phyloP scores from a whole-genome alignment of 2,113 vertebrate genomes.

The Dipodomys merriami region DNA sequence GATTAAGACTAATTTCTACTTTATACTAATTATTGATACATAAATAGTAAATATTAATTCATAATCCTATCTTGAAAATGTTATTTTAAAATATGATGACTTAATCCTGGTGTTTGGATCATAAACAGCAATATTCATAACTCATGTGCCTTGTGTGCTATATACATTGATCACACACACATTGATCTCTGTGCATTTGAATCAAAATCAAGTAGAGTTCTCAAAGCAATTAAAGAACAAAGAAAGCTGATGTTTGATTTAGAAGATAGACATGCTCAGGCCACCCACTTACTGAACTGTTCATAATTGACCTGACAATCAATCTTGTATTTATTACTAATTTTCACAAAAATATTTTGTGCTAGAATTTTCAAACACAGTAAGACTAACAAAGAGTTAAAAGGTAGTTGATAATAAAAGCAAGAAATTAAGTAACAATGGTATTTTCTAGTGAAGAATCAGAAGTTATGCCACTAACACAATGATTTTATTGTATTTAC shows the following conservation, averaged over 20 bases:
- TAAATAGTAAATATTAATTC: background rate
- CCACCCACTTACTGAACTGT: slow-evolving; percentile 54
- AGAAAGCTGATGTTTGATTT: slow-evolving; percentile 57
- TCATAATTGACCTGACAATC: slow-evolving; percentile 32
- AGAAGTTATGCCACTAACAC: slow-evolving; percentile 44
- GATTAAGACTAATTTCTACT: background rate
- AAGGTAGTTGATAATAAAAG: slow-evolving; percentile 44
- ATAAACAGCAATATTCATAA: background rate
- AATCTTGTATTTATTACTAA: too few species aligned
- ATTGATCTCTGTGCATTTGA: slow-evolving; percentile 41
- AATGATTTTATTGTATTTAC: slow-evolving; percentile 30
- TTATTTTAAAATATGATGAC: slow-evolving; percentile 13
- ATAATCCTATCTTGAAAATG: background rate
- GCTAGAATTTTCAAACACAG: too few species aligned
- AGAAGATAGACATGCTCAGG: slow-evolving; percentile 32
- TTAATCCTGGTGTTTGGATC: background rate
- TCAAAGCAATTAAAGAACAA: slow-evolving; percentile 69
- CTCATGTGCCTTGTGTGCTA: background rate
- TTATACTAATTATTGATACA: background rate
- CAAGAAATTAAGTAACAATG: slow-evolving; percentile 44
- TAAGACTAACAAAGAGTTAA: too few species aligned
- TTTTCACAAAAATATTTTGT: too few species aligned
- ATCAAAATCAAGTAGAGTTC: slow-evolving; percentile 72
- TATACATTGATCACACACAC: slow-evolving; percentile 6
- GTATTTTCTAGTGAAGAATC: slow-evolving; percentile 53